Conservation (phyloP, 2,888 invertebrate genomes). For the Ecliptopera silaceata region DNA sequence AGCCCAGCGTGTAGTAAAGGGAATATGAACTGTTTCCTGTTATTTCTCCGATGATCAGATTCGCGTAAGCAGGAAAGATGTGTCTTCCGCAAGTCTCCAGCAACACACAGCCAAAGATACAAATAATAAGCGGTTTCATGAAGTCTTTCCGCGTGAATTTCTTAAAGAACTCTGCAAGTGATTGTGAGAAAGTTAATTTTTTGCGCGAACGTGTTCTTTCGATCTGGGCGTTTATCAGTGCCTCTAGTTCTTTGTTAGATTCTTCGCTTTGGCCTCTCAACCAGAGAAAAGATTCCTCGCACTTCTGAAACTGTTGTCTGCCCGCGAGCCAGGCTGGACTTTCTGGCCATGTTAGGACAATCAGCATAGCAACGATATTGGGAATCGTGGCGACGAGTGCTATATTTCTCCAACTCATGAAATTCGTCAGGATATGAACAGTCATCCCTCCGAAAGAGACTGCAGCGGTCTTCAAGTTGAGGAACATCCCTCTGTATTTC, state of each 20-base stretch:
- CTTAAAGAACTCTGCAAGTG: slow-evolving; percentile 25
- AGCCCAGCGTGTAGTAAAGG: slow-evolving; percentile 48
- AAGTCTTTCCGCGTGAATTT: slow-evolving; percentile 45
- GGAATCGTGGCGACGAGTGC: slow-evolving; percentile 44
- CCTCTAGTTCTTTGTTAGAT: slow-evolving; percentile 37
- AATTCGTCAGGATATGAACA: slow-evolving; percentile 47
- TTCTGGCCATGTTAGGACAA: slow-evolving; percentile 77
- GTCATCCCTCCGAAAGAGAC: slow-evolving; percentile 45
- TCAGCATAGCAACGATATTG: slow-evolving; percentile 38
- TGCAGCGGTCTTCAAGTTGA: slow-evolving; percentile 50
- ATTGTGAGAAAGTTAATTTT: slow-evolving; percentile 12
- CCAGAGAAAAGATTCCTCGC: slow-evolving; percentile 72
- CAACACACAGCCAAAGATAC: slow-evolving; percentile 43
- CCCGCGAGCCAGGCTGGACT: slow-evolving; percentile 84
- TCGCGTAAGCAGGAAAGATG: slow-evolving; percentile 52
- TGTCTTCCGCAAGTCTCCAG: slow-evolving; percentile 53
- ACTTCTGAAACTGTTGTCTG: slow-evolving; percentile 45
- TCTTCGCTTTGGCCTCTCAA: slow-evolving; percentile 62
- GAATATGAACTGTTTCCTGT: slow-evolving; percentile 45
- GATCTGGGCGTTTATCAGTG: slow-evolving; percentile 40
- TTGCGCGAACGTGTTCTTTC: slow-evolving; percentile 18
- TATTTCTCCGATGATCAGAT: slow-evolving; percentile 46
- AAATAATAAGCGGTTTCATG: slow-evolving; percentile 46
- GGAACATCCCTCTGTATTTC: slow-evolving; percentile 51
- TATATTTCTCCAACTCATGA: slow-evolving; percentile 46